These are phyloP conservation scores for Graphium colonna DNA, from an alignment of 2,888 invertebrate genomes.

Conservation along the genomic window DNA sequence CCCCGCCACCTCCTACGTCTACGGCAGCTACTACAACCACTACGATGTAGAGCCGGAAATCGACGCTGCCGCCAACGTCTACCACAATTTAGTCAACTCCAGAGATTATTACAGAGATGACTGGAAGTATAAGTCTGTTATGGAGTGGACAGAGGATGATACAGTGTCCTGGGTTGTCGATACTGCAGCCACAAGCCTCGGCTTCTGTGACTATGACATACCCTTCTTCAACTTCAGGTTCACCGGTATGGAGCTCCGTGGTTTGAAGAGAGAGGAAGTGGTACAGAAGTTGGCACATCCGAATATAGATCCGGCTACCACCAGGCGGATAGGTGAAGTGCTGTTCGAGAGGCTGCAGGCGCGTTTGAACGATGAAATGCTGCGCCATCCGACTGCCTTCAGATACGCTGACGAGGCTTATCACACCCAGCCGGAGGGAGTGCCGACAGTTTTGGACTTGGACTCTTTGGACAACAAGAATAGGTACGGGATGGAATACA, in stretches of 20 bases:
- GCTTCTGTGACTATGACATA: conserved; percentile 62
- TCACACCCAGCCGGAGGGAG: conserved; percentile 45
- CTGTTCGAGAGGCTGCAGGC: conserved; percentile 61
- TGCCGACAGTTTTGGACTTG: conserved; percentile 59
- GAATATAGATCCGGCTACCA: conserved; percentile 47
- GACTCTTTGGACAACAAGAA: conserved; percentile 59
- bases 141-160: conserved; percentile 79
- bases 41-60: conserved; percentile 65
- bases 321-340: conserved; percentile 54
- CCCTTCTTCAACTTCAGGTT: conserved; percentile 67
- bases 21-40: conserved; percentile 58
- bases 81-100: conserved; percentile 63
- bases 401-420: conserved; percentile 59
- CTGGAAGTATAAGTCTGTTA: conserved; percentile 76
- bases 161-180: conserved; percentile 78
- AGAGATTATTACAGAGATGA: conserved; percentile 62
- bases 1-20: conserved; percentile 58
- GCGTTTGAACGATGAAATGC: conserved; percentile 55
- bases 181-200: conserved; percentile 53
- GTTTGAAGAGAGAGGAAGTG: conserved; percentile 61
- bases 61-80: conserved; percentile 56
- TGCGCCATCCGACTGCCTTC: conserved; percentile 52
- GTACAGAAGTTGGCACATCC: conserved; percentile 55
- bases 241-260: conserved; percentile 55
- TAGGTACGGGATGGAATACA: conserved; percentile 58